Conservation (phyloP, 2,888 invertebrate species). For the Drosophila austrosaltans region DNA sequence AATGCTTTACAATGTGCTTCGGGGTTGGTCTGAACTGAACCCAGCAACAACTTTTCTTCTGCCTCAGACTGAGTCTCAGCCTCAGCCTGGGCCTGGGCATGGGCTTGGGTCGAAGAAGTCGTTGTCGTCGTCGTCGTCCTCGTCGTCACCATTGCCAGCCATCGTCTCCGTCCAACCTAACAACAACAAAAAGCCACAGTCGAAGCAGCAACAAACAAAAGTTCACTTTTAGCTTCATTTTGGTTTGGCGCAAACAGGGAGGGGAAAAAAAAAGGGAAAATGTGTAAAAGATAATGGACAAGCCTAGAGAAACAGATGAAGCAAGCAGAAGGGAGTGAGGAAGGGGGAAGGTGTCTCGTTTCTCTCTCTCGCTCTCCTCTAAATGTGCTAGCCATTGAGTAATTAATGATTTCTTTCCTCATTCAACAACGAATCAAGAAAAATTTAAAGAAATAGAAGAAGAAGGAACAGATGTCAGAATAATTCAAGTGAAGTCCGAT, state of each 20-base stretch:
- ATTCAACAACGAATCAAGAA: not conserved
- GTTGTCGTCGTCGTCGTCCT: not conserved
- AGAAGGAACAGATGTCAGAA: not conserved
- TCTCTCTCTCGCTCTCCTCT: not conserved
- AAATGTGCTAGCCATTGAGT: not conserved
- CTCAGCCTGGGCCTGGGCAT: not conserved
- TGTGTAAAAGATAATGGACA: conserved; percentile 12
- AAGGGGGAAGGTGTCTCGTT: not conserved
- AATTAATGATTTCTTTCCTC: conserved; percentile 1
- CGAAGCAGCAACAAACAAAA: conserved; percentile 30
- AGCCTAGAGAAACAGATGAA: not conserved
- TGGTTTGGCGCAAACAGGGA: conserved; percentile 17
- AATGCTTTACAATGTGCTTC: conserved; percentile 12
- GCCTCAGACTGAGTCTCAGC: conserved; percentile 3
- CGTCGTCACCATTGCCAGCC: not conserved
- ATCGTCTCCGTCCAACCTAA: not conserved
- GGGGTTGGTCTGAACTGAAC: conserved; percentile 4
- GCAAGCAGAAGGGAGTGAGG: too few relatives aligned
- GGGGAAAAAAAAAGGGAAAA: conserved; percentile 11
- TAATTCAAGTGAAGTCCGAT: too few relatives aligned
- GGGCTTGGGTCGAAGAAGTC: conserved; percentile 6
- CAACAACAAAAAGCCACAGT: conserved; percentile 29
- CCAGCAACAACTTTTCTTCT: conserved; percentile 4
- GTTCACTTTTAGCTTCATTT: conserved; percentile 41
- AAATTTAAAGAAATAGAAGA: not conserved